Evolutionary conservation across 2,797 vertebrate species (phyloP), one percentile per base, ranked within the genome.

Genomic region (Lepus oiostolus): DNA sequence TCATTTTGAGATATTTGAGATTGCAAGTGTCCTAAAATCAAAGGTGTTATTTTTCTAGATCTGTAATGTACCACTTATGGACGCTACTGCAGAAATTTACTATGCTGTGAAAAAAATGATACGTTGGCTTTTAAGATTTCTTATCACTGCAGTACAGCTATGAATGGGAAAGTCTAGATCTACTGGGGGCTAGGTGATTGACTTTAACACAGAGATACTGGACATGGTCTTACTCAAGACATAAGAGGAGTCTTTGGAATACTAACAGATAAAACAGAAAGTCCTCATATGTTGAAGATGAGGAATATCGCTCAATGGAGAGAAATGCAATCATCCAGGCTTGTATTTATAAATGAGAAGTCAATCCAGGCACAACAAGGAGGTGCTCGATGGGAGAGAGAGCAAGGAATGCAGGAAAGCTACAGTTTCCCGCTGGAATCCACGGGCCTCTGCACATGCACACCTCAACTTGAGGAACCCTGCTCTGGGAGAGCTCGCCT

Each of bases 231-330:
- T 58, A 90, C 70, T 88, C 60, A 70, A 88, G 42, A 80, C 54
- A 0, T 26, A 52, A 71, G 65, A 87, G 52, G 42, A 72, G 71
- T 19, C 54, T 89, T 35, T 65, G 17, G 42, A 85, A 90, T 76
- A 80, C 12, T 89, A 76, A 83, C 1, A 72, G 7, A 60, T 63
- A 58, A 81, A 80, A 72, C 54, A 92, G 19, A 71, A 75, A 82
- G 60, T 32, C 35, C 42, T 65, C 50, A 88, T 21, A 90, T 21
- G 21, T 63, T 82, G 70, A 88, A 54, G 9, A 90, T 28, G 19
- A 58, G n/a, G 32, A 32, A 0, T 35, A 63, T 35, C 50, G 47
- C 1, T 91, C 50, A 60, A 84, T 14, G 26, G 10, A 72, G 87
- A 71, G 47, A 75, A 65, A 85, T 72, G 58, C 1, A 52, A 47